Evolutionary conservation across 2,888 invertebrate species (phyloP).

Genomic region (Napeogenes sylphis): DNA sequence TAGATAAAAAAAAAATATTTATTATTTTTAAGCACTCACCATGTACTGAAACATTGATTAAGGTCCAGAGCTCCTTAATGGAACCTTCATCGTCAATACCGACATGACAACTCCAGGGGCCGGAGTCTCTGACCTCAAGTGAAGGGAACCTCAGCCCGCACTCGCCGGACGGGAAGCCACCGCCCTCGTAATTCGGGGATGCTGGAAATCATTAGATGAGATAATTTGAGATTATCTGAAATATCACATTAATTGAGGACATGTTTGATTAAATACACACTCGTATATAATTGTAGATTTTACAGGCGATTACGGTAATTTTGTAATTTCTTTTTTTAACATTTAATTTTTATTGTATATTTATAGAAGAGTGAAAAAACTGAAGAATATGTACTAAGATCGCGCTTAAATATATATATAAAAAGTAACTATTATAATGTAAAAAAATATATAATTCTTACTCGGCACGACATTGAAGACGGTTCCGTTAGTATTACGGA

Average conservation of each 20-base stretch:
- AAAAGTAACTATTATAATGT: background rate
- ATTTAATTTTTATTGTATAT: too few relatives aligned
- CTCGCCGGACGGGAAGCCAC: conserved; percentile 64
- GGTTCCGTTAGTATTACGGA: conserved; percentile 57
- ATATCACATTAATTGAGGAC: too few relatives aligned
- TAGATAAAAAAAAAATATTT: too few relatives aligned
- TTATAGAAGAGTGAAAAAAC: too few relatives aligned
- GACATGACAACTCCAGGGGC: conserved; percentile 62
- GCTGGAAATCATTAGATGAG: background rate
- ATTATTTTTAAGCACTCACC: conserved; percentile 32
- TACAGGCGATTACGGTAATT: too few relatives aligned
- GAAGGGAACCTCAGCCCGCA: conserved; percentile 51
- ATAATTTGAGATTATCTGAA: too few relatives aligned
- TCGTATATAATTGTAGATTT: too few relatives aligned
- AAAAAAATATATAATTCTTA: conserved; percentile 31
- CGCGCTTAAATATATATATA: too few relatives aligned
- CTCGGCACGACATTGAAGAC: conserved; percentile 53
- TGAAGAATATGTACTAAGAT: too few relatives aligned
- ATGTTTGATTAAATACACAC: too few relatives aligned
- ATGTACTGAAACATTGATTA: conserved; percentile 35
- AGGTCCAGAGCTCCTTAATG: conserved; percentile 37
- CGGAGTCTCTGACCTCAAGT: conserved; percentile 41
- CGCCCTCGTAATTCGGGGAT: conserved; percentile 45
- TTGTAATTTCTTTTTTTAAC: too few relatives aligned
- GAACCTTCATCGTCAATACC: conserved; percentile 38